Percentiles rank a stretch among this genome's conserved stretches.
phyloP scores from a whole-genome alignment of 2,888 invertebrate genomes.

The Macrosoma leucophasiata region DNA sequence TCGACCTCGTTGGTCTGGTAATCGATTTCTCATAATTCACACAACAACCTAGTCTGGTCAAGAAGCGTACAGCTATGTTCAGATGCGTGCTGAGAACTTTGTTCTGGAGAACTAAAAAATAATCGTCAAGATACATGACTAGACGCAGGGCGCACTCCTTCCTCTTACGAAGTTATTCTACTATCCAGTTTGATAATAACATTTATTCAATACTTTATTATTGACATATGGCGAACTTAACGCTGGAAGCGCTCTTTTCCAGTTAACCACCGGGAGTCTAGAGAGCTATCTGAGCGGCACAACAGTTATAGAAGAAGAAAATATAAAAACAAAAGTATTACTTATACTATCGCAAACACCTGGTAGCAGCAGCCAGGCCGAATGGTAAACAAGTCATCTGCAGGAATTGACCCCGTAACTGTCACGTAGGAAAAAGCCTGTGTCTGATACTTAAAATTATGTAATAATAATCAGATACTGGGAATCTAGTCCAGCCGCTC shows the following conservation, averaged over 20 bases:
- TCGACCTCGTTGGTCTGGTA: slow-evolving; percentile 3
- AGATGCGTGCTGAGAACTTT: neutral
- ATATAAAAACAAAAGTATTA: too few species aligned
- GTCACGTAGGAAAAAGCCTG: slow-evolving; percentile 14
- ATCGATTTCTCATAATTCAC: slow-evolving; percentile 7
- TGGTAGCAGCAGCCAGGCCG: slow-evolving; percentile 21
- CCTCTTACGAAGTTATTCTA: slow-evolving; percentile 11
- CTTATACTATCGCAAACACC: slow-evolving; percentile 20
- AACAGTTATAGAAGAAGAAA: too few species aligned
- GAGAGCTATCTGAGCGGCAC: too few species aligned
- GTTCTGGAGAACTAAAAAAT: slow-evolving; percentile 7
- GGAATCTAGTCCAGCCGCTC: too few species aligned
- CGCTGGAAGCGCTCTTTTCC: too few species aligned
- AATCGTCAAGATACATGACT: slow-evolving; percentile 20
- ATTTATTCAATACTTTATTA: too few species aligned
- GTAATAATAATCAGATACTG: too few species aligned
- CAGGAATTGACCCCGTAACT: slow-evolving; percentile 14
- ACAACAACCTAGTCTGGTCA: slow-evolving; percentile 13
- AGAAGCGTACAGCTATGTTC: slow-evolving; percentile 1
- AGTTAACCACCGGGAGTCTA: too few species aligned
- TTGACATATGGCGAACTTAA: too few species aligned
- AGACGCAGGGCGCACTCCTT: slow-evolving; percentile 18
- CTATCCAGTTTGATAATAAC: slow-evolving; percentile 24
- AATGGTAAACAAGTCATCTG: slow-evolving; percentile 25
- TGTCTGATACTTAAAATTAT: too few species aligned